Evolutionary conservation across 2,888 invertebrate genomes (phyloP).

Genomic region (Dasypogon diadema): DNA sequence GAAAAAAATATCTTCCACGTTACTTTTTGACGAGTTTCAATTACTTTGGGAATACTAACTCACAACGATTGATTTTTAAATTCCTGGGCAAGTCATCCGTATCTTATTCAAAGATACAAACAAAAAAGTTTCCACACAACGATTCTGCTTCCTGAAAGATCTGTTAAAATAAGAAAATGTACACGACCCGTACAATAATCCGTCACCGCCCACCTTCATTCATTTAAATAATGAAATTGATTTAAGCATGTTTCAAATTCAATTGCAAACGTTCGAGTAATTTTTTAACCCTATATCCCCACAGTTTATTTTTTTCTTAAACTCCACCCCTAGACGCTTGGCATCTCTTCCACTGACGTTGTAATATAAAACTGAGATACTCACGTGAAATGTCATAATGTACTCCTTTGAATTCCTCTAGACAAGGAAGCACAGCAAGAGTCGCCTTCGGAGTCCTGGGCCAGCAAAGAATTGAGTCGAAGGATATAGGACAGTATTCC

Average conservation of each 20-base stretch:
- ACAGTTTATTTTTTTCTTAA: not conserved
- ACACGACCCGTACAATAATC: too few species aligned
- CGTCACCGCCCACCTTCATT: not conserved
- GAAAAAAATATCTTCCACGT: too few species aligned
- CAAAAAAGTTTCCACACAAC: too few species aligned
- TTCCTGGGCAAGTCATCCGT: too few species aligned
- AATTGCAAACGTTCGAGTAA: not conserved
- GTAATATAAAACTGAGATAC: conserved; percentile 66
- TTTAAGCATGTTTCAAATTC: not conserved
- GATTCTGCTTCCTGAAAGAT: too few species aligned
- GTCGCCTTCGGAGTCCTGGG: conserved; percentile 80
- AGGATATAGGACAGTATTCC: conserved; percentile 75
- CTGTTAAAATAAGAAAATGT: too few species aligned
- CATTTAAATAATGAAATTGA: not conserved
- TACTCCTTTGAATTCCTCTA: conserved; percentile 82
- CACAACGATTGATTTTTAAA: too few species aligned
- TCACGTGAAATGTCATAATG: conserved; percentile 86
- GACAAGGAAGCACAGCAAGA: conserved; percentile 80
- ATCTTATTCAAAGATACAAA: too few species aligned
- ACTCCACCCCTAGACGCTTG: not conserved
- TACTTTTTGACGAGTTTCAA: too few species aligned
- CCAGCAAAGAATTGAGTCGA: conserved; percentile 87
- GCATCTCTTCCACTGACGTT: not conserved
- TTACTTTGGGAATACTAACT: too few species aligned
- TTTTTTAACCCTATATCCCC: not conserved